A percentile compares a stretch with the other conserved stretches of the same genome.
These are phyloP conservation scores for Oryctes rhinoceros DNA, from an alignment of 1,140 invertebrate species.

Conservation along the genomic window DNA sequence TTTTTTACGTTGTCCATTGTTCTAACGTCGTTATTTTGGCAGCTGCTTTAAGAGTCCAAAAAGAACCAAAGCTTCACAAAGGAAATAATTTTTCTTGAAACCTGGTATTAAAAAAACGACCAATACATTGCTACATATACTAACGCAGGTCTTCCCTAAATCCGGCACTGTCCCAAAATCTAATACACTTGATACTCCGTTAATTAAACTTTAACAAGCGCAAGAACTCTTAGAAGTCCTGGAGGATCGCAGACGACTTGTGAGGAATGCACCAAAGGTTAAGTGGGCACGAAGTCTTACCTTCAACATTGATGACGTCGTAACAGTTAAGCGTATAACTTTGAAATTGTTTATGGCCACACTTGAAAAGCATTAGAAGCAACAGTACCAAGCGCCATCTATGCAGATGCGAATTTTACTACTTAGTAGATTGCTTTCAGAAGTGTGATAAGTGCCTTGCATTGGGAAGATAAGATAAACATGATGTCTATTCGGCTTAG, in stretches of 20 bases:
- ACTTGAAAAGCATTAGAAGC: not conserved
- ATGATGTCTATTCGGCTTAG: too few species aligned
- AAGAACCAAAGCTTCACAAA: too few species aligned
- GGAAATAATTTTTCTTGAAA: too few species aligned
- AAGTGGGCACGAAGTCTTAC: not conserved
- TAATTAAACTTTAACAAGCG: conserved; percentile 16
- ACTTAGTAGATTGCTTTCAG: not conserved
- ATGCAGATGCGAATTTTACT: not conserved
- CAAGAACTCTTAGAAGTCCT: not conserved
- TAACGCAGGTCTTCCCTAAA: too few species aligned
- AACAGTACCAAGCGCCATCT: not conserved
- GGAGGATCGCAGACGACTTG: not conserved
- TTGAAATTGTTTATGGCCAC: not conserved
- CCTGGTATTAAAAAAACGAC: too few species aligned
- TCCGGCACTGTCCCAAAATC: too few species aligned
- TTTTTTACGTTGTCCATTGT: too few species aligned
- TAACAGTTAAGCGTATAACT: not conserved
- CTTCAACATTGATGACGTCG: not conserved
- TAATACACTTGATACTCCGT: too few species aligned
- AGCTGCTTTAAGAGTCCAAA: too few species aligned
- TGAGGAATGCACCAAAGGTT: not conserved
- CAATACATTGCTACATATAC: too few species aligned
- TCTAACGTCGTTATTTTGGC: too few species aligned
- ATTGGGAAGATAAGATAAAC: too few species aligned
- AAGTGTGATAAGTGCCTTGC: not conserved